Base-by-base conservation (phyloP, 2,113 vertebrate genomes). In the Nyctereutes procyonoides region DNA sequence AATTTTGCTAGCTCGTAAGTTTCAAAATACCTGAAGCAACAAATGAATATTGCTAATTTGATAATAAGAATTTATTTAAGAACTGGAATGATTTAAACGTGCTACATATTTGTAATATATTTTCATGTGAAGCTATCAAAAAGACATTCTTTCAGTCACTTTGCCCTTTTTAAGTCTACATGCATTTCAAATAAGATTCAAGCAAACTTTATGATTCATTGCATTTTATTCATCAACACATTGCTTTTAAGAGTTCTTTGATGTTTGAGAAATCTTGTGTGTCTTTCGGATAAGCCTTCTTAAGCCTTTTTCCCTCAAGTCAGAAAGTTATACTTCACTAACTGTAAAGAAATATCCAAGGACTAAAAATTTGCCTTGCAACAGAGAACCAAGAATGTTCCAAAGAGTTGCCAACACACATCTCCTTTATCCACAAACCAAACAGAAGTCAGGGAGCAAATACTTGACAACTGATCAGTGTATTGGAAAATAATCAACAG, bases 321-420 rank as follows among this genome's bases (percentile, higher is more conserved):
- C 81, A 96, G 62, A 94, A 96, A 62, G 67, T 94, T 97, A 94
- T 92, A 97, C 92, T 98, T 96, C 76, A 95, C 90, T 90, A 96
- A 88, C 87, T 90, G 2, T 87, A 92, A 88, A 92, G 69, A 97
- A 96, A 96, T 60, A 89, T 43, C 63, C 35, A 69, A 95, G n/a
- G 74, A 56, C 94, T 94, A 86, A 96, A 96, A 96, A 43, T 96
- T 85, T 82, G 48, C 79, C 95, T 96, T 95, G 63, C 62, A 90
- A 73, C 71, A 90, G 74, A 84, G 69, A 93, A 90, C 53, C 30
- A 60, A 92, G 69, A 16, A 88, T 77, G 22, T 88, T 92, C 92
- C 69, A 80, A 84, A 84, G 90, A 38, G 53, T 96, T 96, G 74
- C 26, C 74, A 97, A 71, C 2, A 53, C 48, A 83, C 22, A 55